phyloP scores from a whole-genome alignment of 1,140 invertebrate genomes.

The Halyomorpha halys region DNA sequence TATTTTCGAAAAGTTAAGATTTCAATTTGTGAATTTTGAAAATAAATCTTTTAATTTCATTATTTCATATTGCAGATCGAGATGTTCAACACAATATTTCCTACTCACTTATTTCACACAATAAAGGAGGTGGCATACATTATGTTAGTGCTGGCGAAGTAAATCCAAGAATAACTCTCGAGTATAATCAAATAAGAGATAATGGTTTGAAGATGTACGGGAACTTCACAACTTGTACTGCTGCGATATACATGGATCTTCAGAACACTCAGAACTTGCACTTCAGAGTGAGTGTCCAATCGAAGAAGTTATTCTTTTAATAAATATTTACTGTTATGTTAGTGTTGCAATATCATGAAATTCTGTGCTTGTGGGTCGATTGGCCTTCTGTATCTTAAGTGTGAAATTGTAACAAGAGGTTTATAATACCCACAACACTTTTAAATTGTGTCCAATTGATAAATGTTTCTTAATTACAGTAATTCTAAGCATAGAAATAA shows the following conservation, averaged over 20 bases:
- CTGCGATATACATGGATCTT: constrained; percentile 75
- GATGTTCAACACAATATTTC: constrained; percentile 87
- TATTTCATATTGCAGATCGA: constrained; percentile 54
- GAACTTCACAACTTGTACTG: constrained; percentile 83
- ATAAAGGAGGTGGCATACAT: constrained; percentile 76
- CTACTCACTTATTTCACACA: constrained; percentile 68
- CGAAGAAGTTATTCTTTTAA: no score
- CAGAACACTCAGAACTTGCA: constrained; percentile 87
- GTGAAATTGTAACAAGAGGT: no score
- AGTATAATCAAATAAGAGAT: constrained; percentile 71
- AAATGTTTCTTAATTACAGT: no score
- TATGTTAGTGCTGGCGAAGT: constrained; percentile 90
- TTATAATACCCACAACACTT: no score
- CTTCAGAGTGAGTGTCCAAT: constrained; percentile 53
- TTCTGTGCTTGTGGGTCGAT: no score
- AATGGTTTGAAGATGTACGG: constrained; percentile 90
- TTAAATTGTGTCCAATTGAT: no score
- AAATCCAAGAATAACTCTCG: constrained; percentile 82
- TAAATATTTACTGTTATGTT: no score
- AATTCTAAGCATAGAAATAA: no score
- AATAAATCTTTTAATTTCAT: constrained; percentile 19
- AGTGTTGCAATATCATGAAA: no score
- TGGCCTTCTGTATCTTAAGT: no score
- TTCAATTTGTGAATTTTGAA: no score
- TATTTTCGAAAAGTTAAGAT: no score